phyloP scores from a whole-genome alignment of 2,797 vertebrate species.

The Tokudaia muenninki region DNA sequence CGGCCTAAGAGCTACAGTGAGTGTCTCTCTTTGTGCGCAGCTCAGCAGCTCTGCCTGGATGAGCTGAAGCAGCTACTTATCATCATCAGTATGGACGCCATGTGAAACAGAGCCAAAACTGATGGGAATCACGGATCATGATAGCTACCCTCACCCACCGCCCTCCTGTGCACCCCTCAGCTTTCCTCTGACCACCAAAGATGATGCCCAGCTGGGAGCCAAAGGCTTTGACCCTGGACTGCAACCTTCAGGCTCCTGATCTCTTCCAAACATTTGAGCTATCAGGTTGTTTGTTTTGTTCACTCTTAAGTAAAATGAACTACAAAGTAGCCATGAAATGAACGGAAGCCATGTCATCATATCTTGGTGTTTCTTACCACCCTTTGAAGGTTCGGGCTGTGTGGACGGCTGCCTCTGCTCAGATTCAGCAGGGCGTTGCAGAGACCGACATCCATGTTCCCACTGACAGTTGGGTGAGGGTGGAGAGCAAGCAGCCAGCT shows the following conservation, averaged over 20 bases:
- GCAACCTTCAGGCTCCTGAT: background rate
- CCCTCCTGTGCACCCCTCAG: background rate
- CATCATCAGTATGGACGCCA: too few relatives aligned
- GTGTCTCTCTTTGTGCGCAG: fast-evolving
- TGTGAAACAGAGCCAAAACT: background rate
- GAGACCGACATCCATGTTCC: fast-evolving
- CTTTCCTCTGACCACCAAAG: background rate
- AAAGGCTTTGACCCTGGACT: background rate
- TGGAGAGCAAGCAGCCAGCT: too few relatives aligned
- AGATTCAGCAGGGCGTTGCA: fast-evolving
- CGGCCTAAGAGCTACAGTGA: fast-evolving
- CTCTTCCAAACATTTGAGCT: background rate
- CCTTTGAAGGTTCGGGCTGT: background rate
- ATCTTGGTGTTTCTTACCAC: too few relatives aligned
- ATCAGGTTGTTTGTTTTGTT: background rate
- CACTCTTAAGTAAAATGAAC: background rate
- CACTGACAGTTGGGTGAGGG: background rate
- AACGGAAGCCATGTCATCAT: background rate
- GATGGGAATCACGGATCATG: background rate
- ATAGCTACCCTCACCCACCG: too few relatives aligned
- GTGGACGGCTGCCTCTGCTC: background rate
- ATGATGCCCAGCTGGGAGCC: background rate
- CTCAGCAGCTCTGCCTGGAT: fast-evolving
- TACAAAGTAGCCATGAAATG: background rate
- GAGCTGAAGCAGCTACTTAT: fast-evolving